A percentile compares a stretch with the other conserved stretches of the same genome.
Conservation (phyloP, 2,113 vertebrate genomes). For the Smithornis capensis region DNA sequence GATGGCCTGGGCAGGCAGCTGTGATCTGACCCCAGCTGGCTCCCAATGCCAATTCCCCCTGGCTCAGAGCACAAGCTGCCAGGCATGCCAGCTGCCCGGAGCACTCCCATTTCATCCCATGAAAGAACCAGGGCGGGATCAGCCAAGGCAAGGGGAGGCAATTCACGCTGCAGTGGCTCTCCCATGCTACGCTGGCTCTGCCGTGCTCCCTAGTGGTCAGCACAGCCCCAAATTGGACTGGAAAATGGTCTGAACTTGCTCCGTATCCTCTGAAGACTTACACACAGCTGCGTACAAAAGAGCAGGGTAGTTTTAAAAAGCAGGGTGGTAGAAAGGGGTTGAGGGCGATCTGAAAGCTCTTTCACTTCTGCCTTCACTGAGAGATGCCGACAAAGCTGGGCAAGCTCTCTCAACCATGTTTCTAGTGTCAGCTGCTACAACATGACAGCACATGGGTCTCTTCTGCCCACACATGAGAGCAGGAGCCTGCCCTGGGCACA, state of each 20-base stretch:
- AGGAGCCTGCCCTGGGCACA: neutral
- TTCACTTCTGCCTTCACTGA: neutral
- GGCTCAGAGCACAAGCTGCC: constrained; percentile 29
- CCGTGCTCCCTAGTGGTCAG: constrained; percentile 64
- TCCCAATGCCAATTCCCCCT: neutral
- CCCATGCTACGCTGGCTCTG: constrained; percentile 27
- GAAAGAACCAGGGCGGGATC: constrained; percentile 1
- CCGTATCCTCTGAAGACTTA: neutral
- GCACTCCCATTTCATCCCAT: neutral
- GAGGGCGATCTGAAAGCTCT: neutral
- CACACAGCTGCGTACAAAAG: neutral
- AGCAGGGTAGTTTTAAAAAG: neutral
- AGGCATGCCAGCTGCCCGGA: constrained; percentile 37
- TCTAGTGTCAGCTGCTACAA: neutral
- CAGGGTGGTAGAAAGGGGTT: neutral
- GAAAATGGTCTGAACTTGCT: neutral
- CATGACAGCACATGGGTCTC: neutral
- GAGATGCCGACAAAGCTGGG: neutral
- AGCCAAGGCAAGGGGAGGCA: neutral
- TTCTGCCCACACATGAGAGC: neutral
- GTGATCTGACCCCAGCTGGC: constrained; percentile 42
- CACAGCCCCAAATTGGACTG: neutral
- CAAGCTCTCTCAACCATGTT: neutral
- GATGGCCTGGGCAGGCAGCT: neutral
- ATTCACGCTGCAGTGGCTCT: neutral